phyloP scores from a whole-genome alignment of 1,140 invertebrate genomes.

The Tetragnatha versicolor region DNA sequence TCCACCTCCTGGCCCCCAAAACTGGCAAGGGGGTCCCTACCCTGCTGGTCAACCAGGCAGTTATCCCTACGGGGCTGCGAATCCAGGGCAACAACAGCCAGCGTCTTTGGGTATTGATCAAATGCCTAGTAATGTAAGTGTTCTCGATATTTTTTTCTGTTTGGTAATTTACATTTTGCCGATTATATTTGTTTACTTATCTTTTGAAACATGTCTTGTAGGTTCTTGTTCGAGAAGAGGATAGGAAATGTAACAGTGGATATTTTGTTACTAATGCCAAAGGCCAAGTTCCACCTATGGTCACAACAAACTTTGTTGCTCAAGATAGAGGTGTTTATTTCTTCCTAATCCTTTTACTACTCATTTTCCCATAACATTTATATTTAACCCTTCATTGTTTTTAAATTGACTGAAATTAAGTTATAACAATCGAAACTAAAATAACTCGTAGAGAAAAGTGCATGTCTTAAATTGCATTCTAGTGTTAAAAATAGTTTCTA shows the following conservation, averaged over 20 bases:
- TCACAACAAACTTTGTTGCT: slow-evolving; percentile 91
- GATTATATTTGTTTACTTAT: slow-evolving; percentile 47
- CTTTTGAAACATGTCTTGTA: no score
- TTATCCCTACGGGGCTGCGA: slow-evolving; percentile 33
- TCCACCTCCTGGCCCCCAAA: not conserved
- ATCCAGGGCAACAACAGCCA: slow-evolving; percentile 9
- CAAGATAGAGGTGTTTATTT: slow-evolving; percentile 91
- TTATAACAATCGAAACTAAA: not conserved
- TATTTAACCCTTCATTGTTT: no score
- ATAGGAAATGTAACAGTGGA: slow-evolving; percentile 68
- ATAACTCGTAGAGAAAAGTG: not conserved
- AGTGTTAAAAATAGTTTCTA: no score
- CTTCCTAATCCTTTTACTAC: no score
- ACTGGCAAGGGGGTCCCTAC: not conserved
- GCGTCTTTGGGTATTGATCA: slow-evolving; percentile 87
- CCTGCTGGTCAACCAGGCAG: not conserved
- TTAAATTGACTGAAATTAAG: not conserved
- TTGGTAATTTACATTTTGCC: not conserved
- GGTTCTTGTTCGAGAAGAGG: slow-evolving; percentile 96
- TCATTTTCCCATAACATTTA: no score
- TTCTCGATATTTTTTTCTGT: not conserved
- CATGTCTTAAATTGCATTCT: no score
- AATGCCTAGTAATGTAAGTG: slow-evolving; percentile 92
- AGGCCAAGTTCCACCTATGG: slow-evolving; percentile 90
- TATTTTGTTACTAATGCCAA: slow-evolving; percentile 84